A percentile compares a stretch with the other conserved stretches of the same genome.
Conservation (phyloP, 2,113 vertebrate species). For the Dipodomys ordii region DNA sequence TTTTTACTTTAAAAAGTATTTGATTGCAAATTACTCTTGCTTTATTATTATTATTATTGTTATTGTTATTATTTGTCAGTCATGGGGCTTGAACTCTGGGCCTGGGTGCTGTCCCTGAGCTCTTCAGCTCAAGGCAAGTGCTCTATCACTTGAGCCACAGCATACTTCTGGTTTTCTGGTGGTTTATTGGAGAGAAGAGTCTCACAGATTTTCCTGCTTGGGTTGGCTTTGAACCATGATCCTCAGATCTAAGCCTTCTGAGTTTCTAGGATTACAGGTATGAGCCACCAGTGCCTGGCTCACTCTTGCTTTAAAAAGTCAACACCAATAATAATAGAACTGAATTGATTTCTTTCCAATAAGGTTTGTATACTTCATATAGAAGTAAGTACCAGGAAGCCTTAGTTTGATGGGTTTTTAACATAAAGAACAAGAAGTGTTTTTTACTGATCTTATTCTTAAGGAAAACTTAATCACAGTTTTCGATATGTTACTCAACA, state of each 20-base stretch:
- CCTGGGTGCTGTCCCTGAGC: no score
- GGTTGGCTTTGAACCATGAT: no score
- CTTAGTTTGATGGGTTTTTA: background rate
- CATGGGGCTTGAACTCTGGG: no score
- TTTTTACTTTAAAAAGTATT: constrained; percentile 5
- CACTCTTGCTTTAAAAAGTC: background rate
- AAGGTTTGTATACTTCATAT: background rate
- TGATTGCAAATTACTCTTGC: background rate
- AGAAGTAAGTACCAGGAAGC: background rate
- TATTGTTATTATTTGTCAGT: no score
- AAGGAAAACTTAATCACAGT: background rate
- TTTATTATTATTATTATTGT: background rate
- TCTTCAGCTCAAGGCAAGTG: no score
- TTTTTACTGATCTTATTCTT: background rate
- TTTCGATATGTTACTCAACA: background rate
- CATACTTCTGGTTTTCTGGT: no score
- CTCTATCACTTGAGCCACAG: no score
- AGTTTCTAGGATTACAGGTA: no score
- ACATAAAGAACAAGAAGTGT: background rate
- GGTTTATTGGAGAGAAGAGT: no score
- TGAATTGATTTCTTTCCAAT: background rate
- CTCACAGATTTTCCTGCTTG: no score
- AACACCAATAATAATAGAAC: background rate
- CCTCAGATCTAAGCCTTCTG: no score
- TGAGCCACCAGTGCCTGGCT: background rate